Base-by-base conservation (phyloP, 2,888 invertebrate species). In the Lasiommata megera region DNA sequence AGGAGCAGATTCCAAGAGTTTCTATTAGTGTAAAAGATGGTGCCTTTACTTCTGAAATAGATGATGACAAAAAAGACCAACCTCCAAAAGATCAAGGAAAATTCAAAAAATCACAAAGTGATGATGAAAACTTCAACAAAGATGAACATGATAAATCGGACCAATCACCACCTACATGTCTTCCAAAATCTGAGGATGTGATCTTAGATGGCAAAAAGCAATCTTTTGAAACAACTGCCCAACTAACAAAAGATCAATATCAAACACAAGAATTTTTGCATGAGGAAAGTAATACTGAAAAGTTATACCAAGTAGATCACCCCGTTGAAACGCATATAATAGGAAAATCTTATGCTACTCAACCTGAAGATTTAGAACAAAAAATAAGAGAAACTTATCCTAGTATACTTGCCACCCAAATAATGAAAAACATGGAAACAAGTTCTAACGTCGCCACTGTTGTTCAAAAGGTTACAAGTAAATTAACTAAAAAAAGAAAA, bases 391-490 rank as follows among this genome's bases (percentile, higher is more conserved):
- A 56, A 23, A 6, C 18, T 11, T 34, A 23, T 3, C 38, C 47
- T 8, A 47, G 11, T 29, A 36, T 23, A 1, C 40, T 44, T 29
- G n/a, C 58, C 23, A 52, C 46, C 14, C 58, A 23, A 29, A 40
- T 44, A 29, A 18, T 36, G 16, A 52, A 54, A 5, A 66, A 70
- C 16, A 41, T 66, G 11, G 69, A 74, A 62, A 64, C 68, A 12
- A 64, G 68, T 9, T 70, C 83, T 6, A 84, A 86, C 48, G 69
- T 79, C 36, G 75, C 94, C 41, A 94, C 96, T 8, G 93, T 95
- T 1, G 94, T 96, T 0, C 95, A 96, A 73, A 95, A 95, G 77
- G 94, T 96, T 0, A 95, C 95, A 0, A 91, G 95, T 70, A 93
- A 94, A 76, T 93, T 96, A 11, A 94, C 95, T 28, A 92, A 94